Base-by-base conservation (phyloP, 2,797 vertebrate genomes). In the Botia almorhae region DNA sequence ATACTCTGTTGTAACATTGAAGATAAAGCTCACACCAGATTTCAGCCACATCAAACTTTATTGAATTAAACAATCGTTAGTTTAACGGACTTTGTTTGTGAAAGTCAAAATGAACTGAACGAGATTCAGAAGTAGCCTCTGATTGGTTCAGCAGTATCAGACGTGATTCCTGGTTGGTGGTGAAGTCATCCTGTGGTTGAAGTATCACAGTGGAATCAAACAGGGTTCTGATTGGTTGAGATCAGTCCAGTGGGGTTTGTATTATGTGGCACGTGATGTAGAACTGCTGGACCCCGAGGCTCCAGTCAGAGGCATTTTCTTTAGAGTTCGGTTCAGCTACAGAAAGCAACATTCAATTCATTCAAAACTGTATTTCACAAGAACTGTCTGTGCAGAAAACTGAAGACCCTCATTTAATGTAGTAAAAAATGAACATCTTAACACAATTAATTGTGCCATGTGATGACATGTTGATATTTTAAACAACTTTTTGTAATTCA, bases 261-360 rank as follows among this genome's bases (percentile, higher is more conserved):
- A 17, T 69, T 83, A 81, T 67, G 74, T 84, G 46, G 85, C 85
- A 11, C 88, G 85, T 74, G 84, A 39, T 39, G 87, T 33, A 13
- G 61, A n/a, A 56, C 10, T 82, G 68, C 17, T 81, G 19, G 76
- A 50, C 46, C 8, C 3, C 0, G 79, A 14, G 29, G 80, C 76
- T 13, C 69, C 68, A 3, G 82, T 36, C 39, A 75, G 71, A 23
- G 90, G 76, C 91, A 91, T 92, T 86, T 95, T 95, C 90, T 94
- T 95, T 88, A 95, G 69, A 0, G 93, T 94, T 81, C 87, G 90
- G 74, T 95, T 95, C 73, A 95, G 76, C 94, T 95, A 82, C 48
- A 69, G 23, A 8, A 13, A 81, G 5, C 87, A 4, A 76, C 17
- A 3, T 4, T 48, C 2, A 6, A 7, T 16, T 19, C 14, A 29